Evolutionary conservation across 2,113 vertebrate genomes (phyloP).

Genomic region (Maccullochella peelii): DNA sequence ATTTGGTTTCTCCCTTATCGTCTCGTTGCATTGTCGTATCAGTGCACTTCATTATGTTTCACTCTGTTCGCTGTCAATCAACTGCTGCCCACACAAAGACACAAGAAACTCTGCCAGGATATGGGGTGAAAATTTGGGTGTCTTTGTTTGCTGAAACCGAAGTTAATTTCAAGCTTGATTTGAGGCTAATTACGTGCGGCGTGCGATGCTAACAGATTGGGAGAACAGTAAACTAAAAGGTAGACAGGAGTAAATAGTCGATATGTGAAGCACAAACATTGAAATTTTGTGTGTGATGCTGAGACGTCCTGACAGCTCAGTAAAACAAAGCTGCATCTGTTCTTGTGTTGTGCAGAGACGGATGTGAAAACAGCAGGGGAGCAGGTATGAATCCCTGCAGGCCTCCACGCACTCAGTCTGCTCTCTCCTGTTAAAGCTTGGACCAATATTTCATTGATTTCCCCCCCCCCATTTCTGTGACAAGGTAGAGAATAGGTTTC

Average conservation of each 20-base stretch:
- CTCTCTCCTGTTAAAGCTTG: constrained; percentile 45
- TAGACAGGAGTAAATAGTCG: not conserved
- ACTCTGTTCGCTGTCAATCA: constrained; percentile 63
- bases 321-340: constrained; percentile 69
- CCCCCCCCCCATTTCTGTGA: constrained; percentile 46
- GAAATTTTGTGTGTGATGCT: constrained; percentile 13
- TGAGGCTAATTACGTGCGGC: not conserved
- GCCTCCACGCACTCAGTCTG: constrained; percentile 20
- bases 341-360: constrained; percentile 50
- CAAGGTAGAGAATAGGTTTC: constrained; percentile 65
- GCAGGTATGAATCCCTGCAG: constrained; percentile 57
- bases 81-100: constrained; percentile 36
- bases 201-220: not conserved
- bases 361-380: constrained; percentile 61
- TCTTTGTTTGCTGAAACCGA: constrained; percentile 40
- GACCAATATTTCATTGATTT: constrained; percentile 65
- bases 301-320: constrained; percentile 47
- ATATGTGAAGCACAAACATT: constrained; percentile 13
- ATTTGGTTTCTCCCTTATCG: constrained; percentile 26
- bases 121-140: not conserved
- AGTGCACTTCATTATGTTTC: constrained; percentile 56
- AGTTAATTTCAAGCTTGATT: constrained; percentile 58
- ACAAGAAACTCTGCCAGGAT: constrained; percentile 20
- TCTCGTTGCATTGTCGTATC: constrained; percentile 42
- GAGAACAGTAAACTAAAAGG: not conserved